Evolutionary conservation across 2,888 invertebrate species (phyloP).

Genomic region (Abscondita cerata): DNA sequence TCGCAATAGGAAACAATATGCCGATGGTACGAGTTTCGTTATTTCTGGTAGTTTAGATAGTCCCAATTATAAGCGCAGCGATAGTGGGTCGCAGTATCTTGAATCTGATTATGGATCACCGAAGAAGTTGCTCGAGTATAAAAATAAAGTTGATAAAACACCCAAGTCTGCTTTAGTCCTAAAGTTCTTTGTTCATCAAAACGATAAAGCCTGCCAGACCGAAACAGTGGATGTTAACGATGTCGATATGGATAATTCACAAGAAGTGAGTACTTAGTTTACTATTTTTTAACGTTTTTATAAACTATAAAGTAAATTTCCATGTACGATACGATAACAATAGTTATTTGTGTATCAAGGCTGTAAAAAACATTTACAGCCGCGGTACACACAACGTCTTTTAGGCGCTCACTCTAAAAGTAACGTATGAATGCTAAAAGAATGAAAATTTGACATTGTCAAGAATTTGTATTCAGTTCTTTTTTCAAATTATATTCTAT

Average conservation of each 20-base stretch:
- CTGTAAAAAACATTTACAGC: no score
- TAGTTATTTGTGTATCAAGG: no score
- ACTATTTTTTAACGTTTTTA: no score
- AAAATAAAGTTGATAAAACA: slow-evolving; percentile 55
- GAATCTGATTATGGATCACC: slow-evolving; percentile 60
- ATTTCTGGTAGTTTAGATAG: slow-evolving; percentile 68
- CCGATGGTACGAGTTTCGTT: slow-evolving; percentile 77
- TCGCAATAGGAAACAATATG: slow-evolving; percentile 60
- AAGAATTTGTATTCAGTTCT: no score
- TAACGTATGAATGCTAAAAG: no score
- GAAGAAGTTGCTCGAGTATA: slow-evolving; percentile 64
- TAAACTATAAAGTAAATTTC: no score
- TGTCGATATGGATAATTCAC: slow-evolving; percentile 22
- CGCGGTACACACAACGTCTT: no score
- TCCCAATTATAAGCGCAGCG: slow-evolving; percentile 68
- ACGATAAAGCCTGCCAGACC: slow-evolving; percentile 67
- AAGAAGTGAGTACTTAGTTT: slow-evolving; percentile 32
- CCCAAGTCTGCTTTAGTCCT: slow-evolving; percentile 62
- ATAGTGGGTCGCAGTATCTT: slow-evolving; percentile 68
- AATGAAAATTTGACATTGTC: no score
- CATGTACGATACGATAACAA: no score
- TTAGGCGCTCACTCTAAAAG: no score
- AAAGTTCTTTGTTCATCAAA: slow-evolving; percentile 71
- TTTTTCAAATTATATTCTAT: no score
- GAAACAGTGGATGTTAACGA: slow-evolving; percentile 46